phyloP scores from a whole-genome alignment of 2,888 invertebrate genomes.

The Galerucella calmariensis region DNA sequence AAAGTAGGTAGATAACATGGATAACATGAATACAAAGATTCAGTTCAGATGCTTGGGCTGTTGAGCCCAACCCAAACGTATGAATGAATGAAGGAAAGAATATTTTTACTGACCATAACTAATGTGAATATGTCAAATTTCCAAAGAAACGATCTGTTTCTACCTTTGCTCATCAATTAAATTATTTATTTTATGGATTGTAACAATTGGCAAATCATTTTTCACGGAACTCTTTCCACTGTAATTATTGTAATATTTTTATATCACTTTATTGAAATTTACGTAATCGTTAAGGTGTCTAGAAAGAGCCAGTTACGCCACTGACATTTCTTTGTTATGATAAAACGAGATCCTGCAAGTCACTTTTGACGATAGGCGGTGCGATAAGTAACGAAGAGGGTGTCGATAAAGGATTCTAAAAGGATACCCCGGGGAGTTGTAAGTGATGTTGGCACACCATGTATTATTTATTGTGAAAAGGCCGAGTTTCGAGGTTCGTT shows the following conservation, averaged over 20 bases:
- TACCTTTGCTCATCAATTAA: too few species aligned
- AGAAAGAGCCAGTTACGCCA: conserved; percentile 18
- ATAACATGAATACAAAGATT: too few species aligned
- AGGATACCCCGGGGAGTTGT: conserved; percentile 55
- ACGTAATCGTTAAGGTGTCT: not conserved
- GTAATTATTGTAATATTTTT: not conserved
- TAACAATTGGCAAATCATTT: too few species aligned
- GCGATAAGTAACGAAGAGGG: conserved; percentile 56
- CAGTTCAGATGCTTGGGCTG: too few species aligned
- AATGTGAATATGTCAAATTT: too few species aligned
- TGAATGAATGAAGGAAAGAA: too few species aligned
- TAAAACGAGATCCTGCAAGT: conserved; percentile 47
- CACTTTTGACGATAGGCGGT: conserved; percentile 55
- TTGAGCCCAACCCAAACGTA: too few species aligned
- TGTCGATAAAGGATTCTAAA: conserved; percentile 59
- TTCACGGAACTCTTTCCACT: too few species aligned
- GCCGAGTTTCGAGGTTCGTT: conserved; percentile 24
- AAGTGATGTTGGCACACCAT: conserved; percentile 53
- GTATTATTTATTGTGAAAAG: conserved; percentile 46
- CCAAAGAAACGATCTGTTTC: too few species aligned
- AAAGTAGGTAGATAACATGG: too few species aligned
- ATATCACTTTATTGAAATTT: not conserved
- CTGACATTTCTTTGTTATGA: conserved; percentile 23
- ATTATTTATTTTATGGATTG: too few species aligned
- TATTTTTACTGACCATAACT: too few species aligned